These are phyloP conservation scores for Rafetus swinhoei DNA, from an alignment of 2,113 vertebrate species.

Conservation along the genomic window DNA sequence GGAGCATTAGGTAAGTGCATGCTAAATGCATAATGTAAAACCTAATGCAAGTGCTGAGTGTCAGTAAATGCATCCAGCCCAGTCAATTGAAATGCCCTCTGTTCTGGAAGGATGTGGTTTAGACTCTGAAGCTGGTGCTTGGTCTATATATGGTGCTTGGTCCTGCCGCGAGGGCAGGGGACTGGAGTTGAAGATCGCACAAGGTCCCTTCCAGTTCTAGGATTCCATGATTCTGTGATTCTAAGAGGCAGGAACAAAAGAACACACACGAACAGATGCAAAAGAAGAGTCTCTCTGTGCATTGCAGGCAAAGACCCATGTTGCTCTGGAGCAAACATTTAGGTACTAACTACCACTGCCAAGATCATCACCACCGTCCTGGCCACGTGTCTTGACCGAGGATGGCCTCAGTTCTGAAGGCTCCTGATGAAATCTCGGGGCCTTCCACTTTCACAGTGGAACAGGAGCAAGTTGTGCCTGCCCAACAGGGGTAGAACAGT, in stretches of 20 bases:
- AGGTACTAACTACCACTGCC: conserved; percentile 28
- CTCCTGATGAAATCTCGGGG: accelerated
- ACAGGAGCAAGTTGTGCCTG: accelerated
- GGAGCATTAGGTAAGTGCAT: accelerated
- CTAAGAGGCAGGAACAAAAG: conserved; percentile 60
- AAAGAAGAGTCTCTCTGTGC: conserved; percentile 62
- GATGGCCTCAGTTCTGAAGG: background rate
- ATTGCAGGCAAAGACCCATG: conserved; percentile 47
- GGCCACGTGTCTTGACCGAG: conserved; percentile 34
- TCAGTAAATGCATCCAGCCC: accelerated
- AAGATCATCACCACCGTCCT: conserved; percentile 19
- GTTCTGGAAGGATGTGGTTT: conserved; percentile 15
- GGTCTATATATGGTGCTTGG: too few species aligned
- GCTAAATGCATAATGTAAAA: accelerated
- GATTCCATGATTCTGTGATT: background rate
- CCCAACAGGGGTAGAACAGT: accelerated
- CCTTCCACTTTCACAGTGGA: background rate
- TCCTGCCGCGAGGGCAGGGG: too few species aligned
- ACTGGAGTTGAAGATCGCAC: too few species aligned
- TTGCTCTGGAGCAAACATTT: conserved; percentile 49
- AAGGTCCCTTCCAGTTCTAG: too few species aligned
- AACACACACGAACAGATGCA: conserved; percentile 9
- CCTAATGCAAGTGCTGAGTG: background rate
- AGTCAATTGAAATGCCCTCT: background rate
- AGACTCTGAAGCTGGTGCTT: background rate